Evolutionary conservation across 2,888 invertebrate species (phyloP), one percentile per base, ranked within the genome.

Genomic region (Scrobipalpa atriplicella): DNA sequence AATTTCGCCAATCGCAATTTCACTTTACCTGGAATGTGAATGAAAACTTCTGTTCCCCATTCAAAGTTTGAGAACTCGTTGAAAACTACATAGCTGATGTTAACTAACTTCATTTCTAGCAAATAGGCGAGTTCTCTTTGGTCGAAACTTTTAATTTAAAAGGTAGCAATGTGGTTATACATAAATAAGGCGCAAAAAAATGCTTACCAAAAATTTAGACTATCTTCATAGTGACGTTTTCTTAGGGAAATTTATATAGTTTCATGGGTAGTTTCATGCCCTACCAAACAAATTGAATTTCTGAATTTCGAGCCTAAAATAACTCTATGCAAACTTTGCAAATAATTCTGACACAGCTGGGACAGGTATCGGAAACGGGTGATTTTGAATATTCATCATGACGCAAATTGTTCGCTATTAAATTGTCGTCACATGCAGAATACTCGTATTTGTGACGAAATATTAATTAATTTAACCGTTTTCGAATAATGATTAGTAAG

Each of bases 61-160:
- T 38, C 13, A 7, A 16, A 58, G 38, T 7, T 58, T 58, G 58
- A n/a, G 11, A 58, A 58, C 58, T 58, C 58, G 58, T 47, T 16
- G 58, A 5, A 10, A 29, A 38, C 58, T 58, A 58, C 56, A 19
- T 38, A 58, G 29, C 29, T 29, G 58, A 38, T 58, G 38, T 58
- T 58, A 16, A 18, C 58, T 58, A 16, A 18, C 58, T 58, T 38
- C 58, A 16, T 58, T 58, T 13, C 1, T 36, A 8, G 19, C n/a
- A 36, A 58, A 58, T 10, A 21, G 10, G 8, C n/a, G 1, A 1
- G 18, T 21, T 54, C 54, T 21, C 1, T 54, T 54, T 54, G 54
- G 9, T 19, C 1, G 9, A 54, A 54, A 54, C 21, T 54, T 54
- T 11, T 11, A 54, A 54, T 54, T 54, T 47, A 47, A 16, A 54